Evolutionary conservation across 2,113 vertebrate genomes (phyloP).

Genomic region (Lipotes vexillifer): DNA sequence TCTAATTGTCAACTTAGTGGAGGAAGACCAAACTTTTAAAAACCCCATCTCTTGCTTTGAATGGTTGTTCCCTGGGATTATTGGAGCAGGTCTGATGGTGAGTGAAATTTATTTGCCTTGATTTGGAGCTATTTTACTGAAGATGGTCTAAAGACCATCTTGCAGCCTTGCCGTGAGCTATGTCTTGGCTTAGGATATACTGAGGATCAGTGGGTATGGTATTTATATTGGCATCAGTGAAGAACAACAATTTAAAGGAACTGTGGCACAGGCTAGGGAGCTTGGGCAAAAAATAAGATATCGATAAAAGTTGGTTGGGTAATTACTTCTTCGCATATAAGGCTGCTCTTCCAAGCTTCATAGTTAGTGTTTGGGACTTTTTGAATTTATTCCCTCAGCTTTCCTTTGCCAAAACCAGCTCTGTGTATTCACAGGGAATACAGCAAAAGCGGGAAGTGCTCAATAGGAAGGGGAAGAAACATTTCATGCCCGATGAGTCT

Average conservation of each 20-base stretch:
- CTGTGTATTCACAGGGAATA: not conserved
- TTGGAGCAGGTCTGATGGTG: constrained; percentile 76
- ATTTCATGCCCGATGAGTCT: fast-evolving
- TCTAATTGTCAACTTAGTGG: constrained; percentile 31
- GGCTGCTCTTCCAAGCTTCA: not conserved
- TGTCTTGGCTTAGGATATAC: not conserved
- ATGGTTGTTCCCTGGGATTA: constrained; percentile 75
- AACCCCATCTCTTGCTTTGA: constrained; percentile 77
- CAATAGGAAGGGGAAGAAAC: not conserved
- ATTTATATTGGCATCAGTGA: not conserved
- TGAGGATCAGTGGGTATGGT: not conserved
- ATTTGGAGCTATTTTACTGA: not conserved
- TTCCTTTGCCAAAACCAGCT: not conserved
- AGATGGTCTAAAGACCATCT: not conserved
- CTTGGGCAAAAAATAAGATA: not conserved
- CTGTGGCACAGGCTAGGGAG: not conserved
- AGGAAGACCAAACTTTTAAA: not conserved
- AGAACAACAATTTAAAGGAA: not conserved
- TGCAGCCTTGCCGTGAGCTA: not conserved
- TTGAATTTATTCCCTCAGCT: not conserved
- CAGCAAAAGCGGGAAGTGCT: not conserved
- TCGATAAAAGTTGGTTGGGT: not conserved
- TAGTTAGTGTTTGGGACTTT: not conserved
- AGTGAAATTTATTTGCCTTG: constrained; percentile 48
- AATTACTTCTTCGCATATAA: not conserved